Evolutionary conservation across 30 jellyfish, hydroid and myxozoan species (phyloP).

Genomic region (Morbakka virulenta): DNA sequence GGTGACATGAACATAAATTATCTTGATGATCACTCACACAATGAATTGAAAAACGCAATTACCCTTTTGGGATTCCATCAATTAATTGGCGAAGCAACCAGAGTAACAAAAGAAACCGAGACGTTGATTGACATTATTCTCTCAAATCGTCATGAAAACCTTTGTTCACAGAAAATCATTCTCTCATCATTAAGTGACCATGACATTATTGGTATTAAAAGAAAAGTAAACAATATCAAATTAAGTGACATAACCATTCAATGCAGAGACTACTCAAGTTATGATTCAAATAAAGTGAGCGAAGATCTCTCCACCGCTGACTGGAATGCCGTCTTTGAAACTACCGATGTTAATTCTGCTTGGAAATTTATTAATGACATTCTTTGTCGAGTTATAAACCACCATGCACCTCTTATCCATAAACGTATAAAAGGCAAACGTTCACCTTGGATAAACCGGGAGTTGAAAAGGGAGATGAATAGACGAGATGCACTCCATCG

Average conservation of each 20-base stretch:
- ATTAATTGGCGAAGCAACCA: conserved; percentile 29
- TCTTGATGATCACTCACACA: conserved; percentile 8
- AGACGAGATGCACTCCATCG: conserved; percentile 16
- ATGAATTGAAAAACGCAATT: background rate
- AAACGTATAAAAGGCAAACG: conserved; percentile 24
- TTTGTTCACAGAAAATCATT: background rate
- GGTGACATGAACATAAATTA: conserved; percentile 20
- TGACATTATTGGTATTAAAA: conserved; percentile 30
- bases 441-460: conserved; percentile 32
- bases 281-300: conserved; percentile 7
- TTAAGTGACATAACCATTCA: conserved; percentile 5
- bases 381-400: background rate
- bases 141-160: background rate
- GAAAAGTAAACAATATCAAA: conserved; percentile 37
- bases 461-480: conserved; percentile 30
- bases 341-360: conserved; percentile 12
- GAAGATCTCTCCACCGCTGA: conserved; percentile 35
- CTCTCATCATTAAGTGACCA: conserved; percentile 6
- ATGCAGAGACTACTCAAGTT: conserved; percentile 25
- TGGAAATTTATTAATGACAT: background rate
- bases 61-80: conserved; percentile 14
- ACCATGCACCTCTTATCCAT: conserved; percentile 37
- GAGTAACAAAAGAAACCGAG: conserved; percentile 37
- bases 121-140: conserved; percentile 35
- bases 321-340: conserved; percentile 13